These are phyloP conservation scores for Danio rerio DNA, from an alignment of 2,113 vertebrate genomes.

Conservation along the genomic window GRCz12tu NC_133186.1:37248001-37248500, in stretches of 20 bases:
- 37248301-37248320: not conserved
- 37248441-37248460: not conserved
- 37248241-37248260: not conserved
- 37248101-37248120: too few relatives aligned
- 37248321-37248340: not conserved
- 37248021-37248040: too few relatives aligned
- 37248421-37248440: not conserved
- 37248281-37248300: not conserved
- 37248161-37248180: too few relatives aligned
- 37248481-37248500: constrained; percentile 17
- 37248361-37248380: constrained; percentile 26
- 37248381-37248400: constrained; percentile 1
- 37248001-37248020: too few relatives aligned
- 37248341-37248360: not conserved
- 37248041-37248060: too few relatives aligned
- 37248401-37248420: constrained; percentile 17
- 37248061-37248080: too few relatives aligned
- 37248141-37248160: too few relatives aligned
- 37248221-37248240: not conserved
- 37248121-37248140: too few relatives aligned
- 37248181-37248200: too few relatives aligned
- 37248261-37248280: not conserved
- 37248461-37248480: constrained; percentile 14
- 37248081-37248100: too few relatives aligned
- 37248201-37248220: too few relatives aligned